Conservation (phyloP, 2,888 invertebrate genomes). For the Odiellus spinosus region DNA sequence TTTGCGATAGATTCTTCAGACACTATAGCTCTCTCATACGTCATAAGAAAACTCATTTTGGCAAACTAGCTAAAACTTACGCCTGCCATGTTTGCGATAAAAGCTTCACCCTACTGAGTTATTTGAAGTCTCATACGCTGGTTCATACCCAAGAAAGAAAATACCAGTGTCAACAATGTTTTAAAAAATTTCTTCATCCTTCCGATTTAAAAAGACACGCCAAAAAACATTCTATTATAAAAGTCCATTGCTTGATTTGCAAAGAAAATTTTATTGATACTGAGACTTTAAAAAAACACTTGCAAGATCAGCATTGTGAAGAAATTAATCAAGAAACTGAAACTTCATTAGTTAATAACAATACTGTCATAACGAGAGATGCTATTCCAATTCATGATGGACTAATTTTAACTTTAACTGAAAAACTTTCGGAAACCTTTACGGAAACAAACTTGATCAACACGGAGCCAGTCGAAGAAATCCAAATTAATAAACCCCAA, state of each 20-base stretch:
- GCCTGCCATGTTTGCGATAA: slow-evolving; percentile 23
- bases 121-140: slow-evolving; percentile 27
- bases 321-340: too few relatives aligned
- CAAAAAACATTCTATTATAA: neutral
- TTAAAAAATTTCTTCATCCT: slow-evolving; percentile 26
- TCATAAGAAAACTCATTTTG: slow-evolving; percentile 24
- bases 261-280: neutral
- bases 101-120: slow-evolving; percentile 25
- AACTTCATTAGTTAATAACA: too few relatives aligned
- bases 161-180: slow-evolving; percentile 25
- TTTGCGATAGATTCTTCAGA: slow-evolving; percentile 24
- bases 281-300: neutral
- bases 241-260: neutral
- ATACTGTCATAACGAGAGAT: too few relatives aligned
- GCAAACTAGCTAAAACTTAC: slow-evolving; percentile 22
- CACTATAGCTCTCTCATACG: slow-evolving; percentile 26
- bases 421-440: too few relatives aligned
- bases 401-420: too few relatives aligned
- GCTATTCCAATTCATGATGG: too few relatives aligned
- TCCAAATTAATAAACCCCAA: too few relatives aligned
- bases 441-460: too few relatives aligned
- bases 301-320: neutral
- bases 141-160: slow-evolving; percentile 27
- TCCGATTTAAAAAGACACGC: slow-evolving; percentile 24
- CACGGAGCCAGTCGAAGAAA: too few relatives aligned